Evolutionary conservation across 2,113 vertebrate genomes (phyloP), one percentile per base, ranked within the genome.

Genomic region (Clarias macrocephalus): DNA sequence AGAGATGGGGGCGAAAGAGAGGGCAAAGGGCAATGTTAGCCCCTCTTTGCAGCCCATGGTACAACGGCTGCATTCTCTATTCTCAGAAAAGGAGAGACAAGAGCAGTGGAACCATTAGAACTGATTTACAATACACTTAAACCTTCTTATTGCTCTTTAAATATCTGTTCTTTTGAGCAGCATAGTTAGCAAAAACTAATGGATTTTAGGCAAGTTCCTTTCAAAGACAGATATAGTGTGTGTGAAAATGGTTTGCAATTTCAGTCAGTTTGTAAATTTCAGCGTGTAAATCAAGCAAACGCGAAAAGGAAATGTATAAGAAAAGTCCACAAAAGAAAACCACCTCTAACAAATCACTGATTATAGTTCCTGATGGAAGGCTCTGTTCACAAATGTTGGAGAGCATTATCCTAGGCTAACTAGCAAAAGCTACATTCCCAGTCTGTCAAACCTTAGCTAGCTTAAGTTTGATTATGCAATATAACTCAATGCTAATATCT

Each of bases 1-100:
- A 62, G 72, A 56, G 70, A 63, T 75, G 60, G 42, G 28, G 68
- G 59, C 68, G 81, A 62, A 76, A 54, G 80, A 65, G 57, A 30
- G 86, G 81, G 59, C 72, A 87, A 83, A 83, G 86, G 86, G 70
- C 86, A 87, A 76, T 25, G 52, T 63, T 77, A 77, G 60, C 81
- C 86, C 86, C 81, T 66, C 70, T 56, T 66, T 76, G 83, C 86
- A 87, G 80, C 42, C 80, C 48, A 57, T 76, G 59, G 57, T 82
- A 83, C 86, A 87, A 87, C 86, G 77, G 86, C 60, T 87, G 80
- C 80, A 87, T 77, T 87, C 86, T 83, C 28, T 13, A 28, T 76
- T 11, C 48, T 68, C 28, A 28, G 30, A 57, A 63, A 83, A 16
- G 33, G 48, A 83, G 16, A 25, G 59, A 37, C 30, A n/a, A 3